Evolutionary conservation across 2,888 invertebrate genomes (phyloP).

Genomic region (Agrochola lychnidis): DNA sequence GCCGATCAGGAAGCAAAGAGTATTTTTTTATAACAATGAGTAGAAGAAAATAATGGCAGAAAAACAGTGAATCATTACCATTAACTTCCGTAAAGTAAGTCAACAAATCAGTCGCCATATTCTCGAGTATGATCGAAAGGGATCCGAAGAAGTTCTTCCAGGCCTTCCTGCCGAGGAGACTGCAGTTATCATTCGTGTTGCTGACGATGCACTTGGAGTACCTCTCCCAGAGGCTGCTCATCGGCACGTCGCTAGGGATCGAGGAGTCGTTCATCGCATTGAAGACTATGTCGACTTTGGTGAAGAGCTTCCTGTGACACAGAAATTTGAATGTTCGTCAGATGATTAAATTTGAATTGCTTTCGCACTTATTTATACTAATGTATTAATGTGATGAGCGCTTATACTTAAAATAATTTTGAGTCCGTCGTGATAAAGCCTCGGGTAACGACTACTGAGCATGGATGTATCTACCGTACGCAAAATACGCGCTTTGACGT

Average conservation of each 20-base stretch:
- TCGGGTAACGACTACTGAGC: not conserved
- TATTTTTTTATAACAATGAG: not conserved
- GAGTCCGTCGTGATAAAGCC: not conserved
- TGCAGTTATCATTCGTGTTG: constrained; percentile 71
- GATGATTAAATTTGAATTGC: not conserved
- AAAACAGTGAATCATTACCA: constrained; percentile 71
- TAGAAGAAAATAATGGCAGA: not conserved
- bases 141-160: constrained; percentile 79
- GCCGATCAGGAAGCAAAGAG: not conserved
- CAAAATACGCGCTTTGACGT: no score
- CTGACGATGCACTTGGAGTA: constrained; percentile 74
- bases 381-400: not conserved
- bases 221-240: constrained; percentile 76
- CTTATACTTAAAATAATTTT: not conserved
- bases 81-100: constrained; percentile 83
- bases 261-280: constrained; percentile 73
- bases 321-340: not conserved
- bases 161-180: constrained; percentile 71
- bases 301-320: constrained; percentile 77
- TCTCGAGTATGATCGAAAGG: constrained; percentile 77
- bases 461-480: not conserved
- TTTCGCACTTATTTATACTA: not conserved
- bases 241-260: constrained; percentile 64
- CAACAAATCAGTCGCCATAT: constrained; percentile 77
- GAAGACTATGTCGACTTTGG: constrained; percentile 81